phyloP scores from a whole-genome alignment of 2,797 vertebrate species.

The Smutsia gigantea region DNA sequence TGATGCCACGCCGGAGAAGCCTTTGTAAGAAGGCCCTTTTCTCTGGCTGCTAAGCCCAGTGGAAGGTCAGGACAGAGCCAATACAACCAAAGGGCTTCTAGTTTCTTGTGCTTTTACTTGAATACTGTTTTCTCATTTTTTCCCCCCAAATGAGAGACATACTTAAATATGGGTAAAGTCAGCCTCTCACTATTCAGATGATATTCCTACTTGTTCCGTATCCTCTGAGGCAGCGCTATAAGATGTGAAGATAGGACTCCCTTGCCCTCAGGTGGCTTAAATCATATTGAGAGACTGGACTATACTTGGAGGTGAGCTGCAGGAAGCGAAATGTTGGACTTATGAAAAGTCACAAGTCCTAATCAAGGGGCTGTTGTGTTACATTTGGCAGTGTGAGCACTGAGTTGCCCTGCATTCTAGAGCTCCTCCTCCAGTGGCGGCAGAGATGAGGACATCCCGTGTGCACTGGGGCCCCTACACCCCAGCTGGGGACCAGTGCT shows the following conservation, averaged over 20 bases:
- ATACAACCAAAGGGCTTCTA: not conserved
- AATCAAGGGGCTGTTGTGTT: not conserved
- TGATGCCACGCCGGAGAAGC: not conserved
- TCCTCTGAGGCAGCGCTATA: not conserved
- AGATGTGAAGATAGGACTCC: not conserved
- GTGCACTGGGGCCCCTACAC: conserved; percentile 37
- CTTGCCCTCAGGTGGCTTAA: not conserved
- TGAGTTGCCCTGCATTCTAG: not conserved
- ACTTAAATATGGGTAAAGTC: not conserved
- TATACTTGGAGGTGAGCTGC: not conserved
- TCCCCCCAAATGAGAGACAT: not conserved
- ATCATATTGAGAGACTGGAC: not conserved
- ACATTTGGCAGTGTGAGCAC: not conserved
- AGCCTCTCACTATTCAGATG: not conserved
- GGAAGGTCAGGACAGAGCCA: not conserved
- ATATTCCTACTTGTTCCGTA: not conserved
- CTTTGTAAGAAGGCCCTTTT: not conserved
- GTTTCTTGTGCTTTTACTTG: not conserved
- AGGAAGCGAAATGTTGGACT: not conserved
- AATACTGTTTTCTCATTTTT: not conserved
- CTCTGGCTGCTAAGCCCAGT: not conserved
- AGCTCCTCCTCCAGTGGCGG: not conserved
- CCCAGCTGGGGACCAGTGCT: not conserved
- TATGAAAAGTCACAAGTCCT: not conserved
- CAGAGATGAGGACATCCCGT: not conserved